Conservation (phyloP, 2,888 invertebrate species). For the Coenonympha arcania region DNA sequence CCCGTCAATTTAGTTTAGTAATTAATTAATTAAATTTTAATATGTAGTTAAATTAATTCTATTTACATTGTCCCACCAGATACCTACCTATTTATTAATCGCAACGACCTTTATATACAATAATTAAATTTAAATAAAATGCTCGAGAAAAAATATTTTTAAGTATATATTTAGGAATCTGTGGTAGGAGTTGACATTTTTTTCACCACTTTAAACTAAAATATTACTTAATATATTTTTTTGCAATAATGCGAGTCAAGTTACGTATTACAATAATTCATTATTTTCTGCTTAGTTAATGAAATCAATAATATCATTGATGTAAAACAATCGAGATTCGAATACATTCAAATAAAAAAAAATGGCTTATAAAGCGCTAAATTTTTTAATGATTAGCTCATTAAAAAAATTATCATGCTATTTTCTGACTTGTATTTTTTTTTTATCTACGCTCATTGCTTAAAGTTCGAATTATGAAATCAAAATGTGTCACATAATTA, state of each 20-base stretch:
- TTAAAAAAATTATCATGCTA: too few relatives aligned
- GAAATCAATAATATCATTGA: neutral
- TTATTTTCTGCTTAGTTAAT: neutral
- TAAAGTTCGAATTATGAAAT: too few relatives aligned
- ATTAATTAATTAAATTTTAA: constrained; percentile 1
- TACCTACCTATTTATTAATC: constrained; percentile 1
- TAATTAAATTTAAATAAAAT: neutral
- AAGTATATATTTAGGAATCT: neutral
- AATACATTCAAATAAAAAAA: too few relatives aligned
- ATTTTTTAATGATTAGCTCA: too few relatives aligned
- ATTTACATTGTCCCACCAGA: constrained; percentile 15
- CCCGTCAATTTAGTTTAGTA: constrained; percentile 28
- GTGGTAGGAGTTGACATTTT: too few relatives aligned
- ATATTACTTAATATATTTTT: neutral
- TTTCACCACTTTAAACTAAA: neutral
- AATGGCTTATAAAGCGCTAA: too few relatives aligned
- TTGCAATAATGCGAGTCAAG: constrained; percentile 6
- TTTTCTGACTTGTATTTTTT: too few relatives aligned
- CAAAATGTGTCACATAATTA: too few relatives aligned
- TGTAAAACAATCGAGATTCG: neutral
- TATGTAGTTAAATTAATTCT: constrained; percentile 9
- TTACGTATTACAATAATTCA: constrained; percentile 4
- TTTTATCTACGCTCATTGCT: too few relatives aligned
- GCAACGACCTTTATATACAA: constrained; percentile 22
- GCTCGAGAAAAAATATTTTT: constrained; percentile 3